Conservation (phyloP, 2,113 vertebrate genomes). For the Seriola aureovittata region DNA sequence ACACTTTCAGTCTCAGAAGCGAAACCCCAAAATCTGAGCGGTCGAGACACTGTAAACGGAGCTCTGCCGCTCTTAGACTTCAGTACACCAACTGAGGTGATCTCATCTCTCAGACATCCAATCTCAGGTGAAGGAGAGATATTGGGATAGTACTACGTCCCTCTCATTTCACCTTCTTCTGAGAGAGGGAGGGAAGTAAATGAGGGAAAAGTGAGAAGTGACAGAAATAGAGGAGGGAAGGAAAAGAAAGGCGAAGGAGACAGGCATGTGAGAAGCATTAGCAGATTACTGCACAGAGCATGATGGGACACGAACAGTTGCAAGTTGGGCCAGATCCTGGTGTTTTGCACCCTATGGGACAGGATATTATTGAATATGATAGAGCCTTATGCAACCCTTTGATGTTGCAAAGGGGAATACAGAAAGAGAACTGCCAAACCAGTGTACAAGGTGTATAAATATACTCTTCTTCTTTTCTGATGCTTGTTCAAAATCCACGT, state of each 20-base stretch:
- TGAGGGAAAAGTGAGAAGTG: constrained; percentile 8
- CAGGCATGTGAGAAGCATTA: constrained; percentile 80
- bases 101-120: constrained; percentile 56
- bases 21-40: constrained; percentile 28
- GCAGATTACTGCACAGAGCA: constrained; percentile 74
- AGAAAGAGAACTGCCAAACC: background rate
- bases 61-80: constrained; percentile 12
- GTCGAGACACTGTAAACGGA: constrained; percentile 14
- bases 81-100: constrained; percentile 30
- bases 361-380: constrained; percentile 23
- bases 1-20: constrained; percentile 33
- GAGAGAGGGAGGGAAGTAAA: constrained; percentile 10
- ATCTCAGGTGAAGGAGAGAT: constrained; percentile 46
- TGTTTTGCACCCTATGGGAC: constrained; percentile 36
- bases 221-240: constrained; percentile 32
- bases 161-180: constrained; percentile 30
- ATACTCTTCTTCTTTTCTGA: background rate
- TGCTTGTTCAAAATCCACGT: background rate
- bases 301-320: constrained; percentile 78
- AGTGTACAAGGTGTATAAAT: background rate
- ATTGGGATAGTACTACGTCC: constrained; percentile 36
- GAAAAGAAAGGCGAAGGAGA: constrained; percentile 54
- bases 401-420: background rate
- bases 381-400: background rate
- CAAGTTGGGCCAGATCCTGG: constrained; percentile 40